phyloP scores from a whole-genome alignment of 1,140 invertebrate species.

The Drosophila jambulina region DNA sequence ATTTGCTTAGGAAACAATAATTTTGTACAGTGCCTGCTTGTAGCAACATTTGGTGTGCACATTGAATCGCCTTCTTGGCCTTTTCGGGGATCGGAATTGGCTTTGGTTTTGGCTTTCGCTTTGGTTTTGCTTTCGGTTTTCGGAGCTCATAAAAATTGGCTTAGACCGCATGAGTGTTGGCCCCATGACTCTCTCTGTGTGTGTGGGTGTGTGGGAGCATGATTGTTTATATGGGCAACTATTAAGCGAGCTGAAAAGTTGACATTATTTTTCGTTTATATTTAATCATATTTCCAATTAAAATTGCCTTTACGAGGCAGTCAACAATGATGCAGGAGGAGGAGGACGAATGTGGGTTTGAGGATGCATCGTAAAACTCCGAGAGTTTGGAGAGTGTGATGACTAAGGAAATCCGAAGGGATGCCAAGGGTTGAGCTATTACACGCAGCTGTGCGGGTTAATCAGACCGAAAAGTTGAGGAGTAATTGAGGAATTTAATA shows the following conservation, averaged over 20 bases:
- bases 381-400: conserved; percentile 1
- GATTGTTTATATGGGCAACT: conserved; percentile 52
- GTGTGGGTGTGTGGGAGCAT: conserved; percentile 4
- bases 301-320: conserved; percentile 49
- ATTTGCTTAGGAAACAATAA: not conserved
- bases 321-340: conserved; percentile 17
- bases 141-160: conserved; percentile 58
- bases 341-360: not conserved
- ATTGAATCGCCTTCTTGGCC: conserved; percentile 52
- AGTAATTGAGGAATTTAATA: conserved; percentile 34
- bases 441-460: conserved; percentile 36
- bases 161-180: conserved; percentile 40
- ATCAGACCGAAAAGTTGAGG: conserved; percentile 16
- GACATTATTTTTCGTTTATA: conserved; percentile 69
- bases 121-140: conserved; percentile 32
- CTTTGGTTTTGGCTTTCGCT: conserved; percentile 46
- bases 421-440: conserved; percentile 22
- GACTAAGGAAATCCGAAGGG: conserved; percentile 25
- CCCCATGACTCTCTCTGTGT: not conserved
- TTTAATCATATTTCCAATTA: conserved; percentile 70
- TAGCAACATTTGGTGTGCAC: conserved; percentile 53
- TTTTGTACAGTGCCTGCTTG: conserved; percentile 14
- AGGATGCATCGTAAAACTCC: conserved; percentile 33
- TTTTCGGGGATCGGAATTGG: conserved; percentile 36
- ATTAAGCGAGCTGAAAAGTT: conserved; percentile 68